Percentiles rank a stretch among this genome's conserved stretches.
Conservation (phyloP, 2,797 vertebrate genomes). For the Sebastes nivosus region DNA sequence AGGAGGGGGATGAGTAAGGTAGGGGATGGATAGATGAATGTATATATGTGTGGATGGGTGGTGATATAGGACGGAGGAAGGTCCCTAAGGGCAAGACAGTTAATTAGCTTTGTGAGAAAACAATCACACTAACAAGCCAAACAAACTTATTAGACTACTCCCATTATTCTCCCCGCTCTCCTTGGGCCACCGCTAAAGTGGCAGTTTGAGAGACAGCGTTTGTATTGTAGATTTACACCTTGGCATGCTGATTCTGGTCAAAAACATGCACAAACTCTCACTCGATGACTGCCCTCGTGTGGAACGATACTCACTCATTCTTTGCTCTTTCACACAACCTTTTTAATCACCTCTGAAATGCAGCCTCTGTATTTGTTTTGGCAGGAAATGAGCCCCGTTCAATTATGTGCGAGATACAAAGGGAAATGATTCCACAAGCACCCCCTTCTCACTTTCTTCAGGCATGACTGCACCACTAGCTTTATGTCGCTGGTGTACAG, state of each 20-base stretch:
- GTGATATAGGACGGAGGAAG: constrained; percentile 62
- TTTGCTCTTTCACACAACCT: constrained; percentile 12
- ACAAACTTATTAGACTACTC: constrained; percentile 80
- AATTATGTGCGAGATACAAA: constrained; percentile 64
- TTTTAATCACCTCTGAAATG: constrained; percentile 51
- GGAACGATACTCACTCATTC: background rate
- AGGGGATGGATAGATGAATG: constrained; percentile 55
- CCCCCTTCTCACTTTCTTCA: constrained; percentile 63
- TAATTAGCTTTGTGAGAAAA: constrained; percentile 86
- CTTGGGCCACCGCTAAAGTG: constrained; percentile 42
- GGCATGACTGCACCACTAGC: constrained; percentile 69
- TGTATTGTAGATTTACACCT: constrained; percentile 31
- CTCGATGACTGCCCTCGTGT: background rate
- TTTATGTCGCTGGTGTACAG: constrained; percentile 61
- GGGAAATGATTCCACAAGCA: constrained; percentile 61
- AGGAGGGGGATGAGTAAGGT: constrained; percentile 37
- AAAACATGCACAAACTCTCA: constrained; percentile 3
- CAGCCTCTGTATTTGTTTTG: constrained; percentile 53
- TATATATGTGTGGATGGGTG: constrained; percentile 44
- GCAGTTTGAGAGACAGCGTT: constrained; percentile 57
- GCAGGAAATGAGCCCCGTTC: constrained; percentile 49
- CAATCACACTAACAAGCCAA: constrained; percentile 84
- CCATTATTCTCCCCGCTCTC: constrained; percentile 67
- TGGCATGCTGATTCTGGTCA: constrained; percentile 36
- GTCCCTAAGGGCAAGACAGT: constrained; percentile 72